Evolutionary conservation across 1,140 invertebrate genomes (phyloP).

Genomic region (Galleria mellonella): DNA sequence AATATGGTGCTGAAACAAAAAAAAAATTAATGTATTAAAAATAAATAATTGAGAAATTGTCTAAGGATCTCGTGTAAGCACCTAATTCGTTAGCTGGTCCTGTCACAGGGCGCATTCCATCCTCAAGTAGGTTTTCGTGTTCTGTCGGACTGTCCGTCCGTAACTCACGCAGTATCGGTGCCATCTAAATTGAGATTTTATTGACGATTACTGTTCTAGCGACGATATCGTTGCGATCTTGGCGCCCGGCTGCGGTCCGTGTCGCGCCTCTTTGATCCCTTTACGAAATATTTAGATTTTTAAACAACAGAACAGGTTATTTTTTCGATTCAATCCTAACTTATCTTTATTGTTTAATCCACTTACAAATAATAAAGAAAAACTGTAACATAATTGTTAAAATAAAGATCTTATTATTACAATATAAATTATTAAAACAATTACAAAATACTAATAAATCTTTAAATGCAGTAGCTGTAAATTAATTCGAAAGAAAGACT

Average conservation of each 20-base stretch:
- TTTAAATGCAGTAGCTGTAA: no score
- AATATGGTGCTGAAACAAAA: background rate
- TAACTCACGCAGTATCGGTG: slow-evolving; percentile 68
- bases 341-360: no score
- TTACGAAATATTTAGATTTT: slow-evolving; percentile 8
- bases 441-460: no score
- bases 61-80: slow-evolving; percentile 44
- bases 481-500: no score
- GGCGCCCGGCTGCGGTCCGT: slow-evolving; percentile 46
- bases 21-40: slow-evolving; percentile 2
- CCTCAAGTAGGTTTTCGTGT: slow-evolving; percentile 38
- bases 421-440: no score
- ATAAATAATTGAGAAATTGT: slow-evolving; percentile 12
- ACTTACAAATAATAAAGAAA: no score
- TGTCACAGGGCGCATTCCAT: slow-evolving; percentile 35
- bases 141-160: slow-evolving; percentile 67
- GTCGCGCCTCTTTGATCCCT: slow-evolving; percentile 36
- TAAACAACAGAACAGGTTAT: background rate
- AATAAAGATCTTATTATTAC: no score
- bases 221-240: slow-evolving; percentile 70
- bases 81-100: slow-evolving; percentile 68
- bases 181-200: slow-evolving; percentile 75
- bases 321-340: no score
- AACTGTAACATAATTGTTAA: no score
- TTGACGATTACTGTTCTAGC: slow-evolving; percentile 73